Base-by-base conservation (phyloP, 2,797 vertebrate genomes). In the Muraenolepis orangiensis region DNA sequence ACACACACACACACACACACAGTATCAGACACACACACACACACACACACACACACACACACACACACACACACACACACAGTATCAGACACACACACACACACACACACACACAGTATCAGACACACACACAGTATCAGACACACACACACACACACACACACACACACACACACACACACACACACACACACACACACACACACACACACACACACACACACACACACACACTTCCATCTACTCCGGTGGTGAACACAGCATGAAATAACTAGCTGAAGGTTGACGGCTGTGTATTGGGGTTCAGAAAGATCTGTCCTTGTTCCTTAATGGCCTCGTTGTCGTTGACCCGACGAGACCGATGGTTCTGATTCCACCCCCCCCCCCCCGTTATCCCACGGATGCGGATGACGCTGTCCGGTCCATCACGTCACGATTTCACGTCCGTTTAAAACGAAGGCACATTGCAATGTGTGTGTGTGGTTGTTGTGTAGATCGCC, bases 401-500 rank as follows among this genome's bases (percentile, higher is more conserved):
- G n/a, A n/a, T n/a, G n/a, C n/a, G n/a, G 46, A 51, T 51, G 46
- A 51, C 7, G 46, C 46, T 20, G 18, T 51, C 16, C 46, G 6
- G 20, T 51, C 46, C 46, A 51, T 51, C 20, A 51, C 18, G n/a
- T 5, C 18, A 51, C n/a, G n/a, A n/a, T n/a, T n/a, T 51, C 46
- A 18, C 46, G 16, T 51, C 46, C 20, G 82, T 78, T 86, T 85
- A 82, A 86, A 82, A 85, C 31, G 72, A 77, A 83, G 75, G 82
- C n/a, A n/a, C n/a, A 75, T 87, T 87, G 80, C 86, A 86, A 81
- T 78, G 85, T 16, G 66, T 88, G 46, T 51, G 16, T 83, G 78
- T 80, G 75, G 87, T 88, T 84, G 86, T 89, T 90, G 91, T 86
- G 87, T 86, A 86, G 89, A 90, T 91, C 90, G 90, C 85, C 51